A percentile compares a stretch with the other conserved stretches of the same genome.
These are phyloP conservation scores for Eucidaris tribuloides DNA, from an alignment of 35 echinoderm and acorn worm species.

Conservation along the genomic window DNA sequence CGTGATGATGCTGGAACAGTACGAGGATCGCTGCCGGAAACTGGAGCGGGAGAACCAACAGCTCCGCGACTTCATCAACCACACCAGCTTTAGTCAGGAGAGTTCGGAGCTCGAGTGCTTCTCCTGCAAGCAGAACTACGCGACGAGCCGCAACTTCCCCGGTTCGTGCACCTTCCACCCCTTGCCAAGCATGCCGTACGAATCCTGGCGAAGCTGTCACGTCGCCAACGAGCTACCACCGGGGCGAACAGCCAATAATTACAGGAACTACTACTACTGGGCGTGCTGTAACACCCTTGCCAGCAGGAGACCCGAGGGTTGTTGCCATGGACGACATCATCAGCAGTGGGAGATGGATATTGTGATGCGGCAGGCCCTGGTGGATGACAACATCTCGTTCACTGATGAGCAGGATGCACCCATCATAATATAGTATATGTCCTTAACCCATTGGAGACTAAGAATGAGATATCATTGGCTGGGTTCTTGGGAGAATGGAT, in stretches of 20 bases:
- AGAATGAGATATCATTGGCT: no score
- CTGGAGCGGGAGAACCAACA: background rate
- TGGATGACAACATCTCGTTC: no score
- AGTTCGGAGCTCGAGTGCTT: background rate
- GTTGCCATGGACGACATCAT: constrained; percentile 41
- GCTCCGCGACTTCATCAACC: background rate
- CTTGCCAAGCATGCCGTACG: constrained; percentile 43
- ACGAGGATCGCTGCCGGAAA: background rate
- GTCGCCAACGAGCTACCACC: background rate
- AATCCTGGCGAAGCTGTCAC: constrained; percentile 31
- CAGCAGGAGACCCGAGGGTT: constrained; percentile 38
- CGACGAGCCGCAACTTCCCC: background rate
- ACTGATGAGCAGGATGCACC: no score
- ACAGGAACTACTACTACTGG: constrained; percentile 33
- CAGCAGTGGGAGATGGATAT: constrained; percentile 49
- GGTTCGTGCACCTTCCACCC: constrained; percentile 43
- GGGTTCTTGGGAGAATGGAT: no score
- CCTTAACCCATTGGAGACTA: no score
- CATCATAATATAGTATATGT: no score
- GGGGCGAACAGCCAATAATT: background rate
- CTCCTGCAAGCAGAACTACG: constrained; percentile 15
- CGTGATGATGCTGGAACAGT: background rate
- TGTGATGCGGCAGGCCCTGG: constrained; percentile 10
- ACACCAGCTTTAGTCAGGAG: background rate
- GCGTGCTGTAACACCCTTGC: constrained; percentile 56